Evolutionary conservation across 2,113 vertebrate species (phyloP).

Genomic region (Myiozetetes cayanensis): DNA sequence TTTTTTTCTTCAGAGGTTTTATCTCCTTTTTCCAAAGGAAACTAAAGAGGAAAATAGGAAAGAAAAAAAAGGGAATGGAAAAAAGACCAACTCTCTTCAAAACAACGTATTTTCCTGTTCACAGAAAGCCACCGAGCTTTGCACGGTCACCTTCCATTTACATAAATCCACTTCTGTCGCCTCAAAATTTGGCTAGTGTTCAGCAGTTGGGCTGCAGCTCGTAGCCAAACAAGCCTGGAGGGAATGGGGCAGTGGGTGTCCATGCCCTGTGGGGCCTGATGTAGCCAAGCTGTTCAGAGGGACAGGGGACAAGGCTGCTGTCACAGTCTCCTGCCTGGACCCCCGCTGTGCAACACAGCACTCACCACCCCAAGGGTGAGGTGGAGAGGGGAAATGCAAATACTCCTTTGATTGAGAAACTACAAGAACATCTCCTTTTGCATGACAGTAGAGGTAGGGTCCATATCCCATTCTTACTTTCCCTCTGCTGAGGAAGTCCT

Average conservation of each 20-base stretch:
- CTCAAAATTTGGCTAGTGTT: not conserved
- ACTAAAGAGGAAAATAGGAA: not conserved
- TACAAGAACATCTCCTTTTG: fast-evolving
- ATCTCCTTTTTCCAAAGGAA: not conserved
- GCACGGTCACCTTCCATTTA: not conserved
- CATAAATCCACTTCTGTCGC: not conserved
- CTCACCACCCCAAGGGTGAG: fast-evolving
- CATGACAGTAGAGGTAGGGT: not conserved
- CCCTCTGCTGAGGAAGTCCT: not conserved
- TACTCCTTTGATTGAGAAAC: not conserved
- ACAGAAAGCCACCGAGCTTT: not conserved
- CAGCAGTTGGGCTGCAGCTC: not conserved
- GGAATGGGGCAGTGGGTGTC: fast-evolving
- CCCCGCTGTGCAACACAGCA: fast-evolving
- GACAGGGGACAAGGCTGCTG: not conserved
- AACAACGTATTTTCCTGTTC: not conserved
- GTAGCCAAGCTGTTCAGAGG: not conserved
- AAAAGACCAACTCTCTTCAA: not conserved
- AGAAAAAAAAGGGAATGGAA: not conserved
- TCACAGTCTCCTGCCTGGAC: not conserved
- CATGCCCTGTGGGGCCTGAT: not conserved
- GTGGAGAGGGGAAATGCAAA: not conserved
- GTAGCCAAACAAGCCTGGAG: not conserved
- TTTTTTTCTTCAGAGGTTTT: not conserved
- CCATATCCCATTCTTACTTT: not conserved